phyloP scores from a whole-genome alignment of 2,113 vertebrate species.

The Ursus arctos region DNA sequence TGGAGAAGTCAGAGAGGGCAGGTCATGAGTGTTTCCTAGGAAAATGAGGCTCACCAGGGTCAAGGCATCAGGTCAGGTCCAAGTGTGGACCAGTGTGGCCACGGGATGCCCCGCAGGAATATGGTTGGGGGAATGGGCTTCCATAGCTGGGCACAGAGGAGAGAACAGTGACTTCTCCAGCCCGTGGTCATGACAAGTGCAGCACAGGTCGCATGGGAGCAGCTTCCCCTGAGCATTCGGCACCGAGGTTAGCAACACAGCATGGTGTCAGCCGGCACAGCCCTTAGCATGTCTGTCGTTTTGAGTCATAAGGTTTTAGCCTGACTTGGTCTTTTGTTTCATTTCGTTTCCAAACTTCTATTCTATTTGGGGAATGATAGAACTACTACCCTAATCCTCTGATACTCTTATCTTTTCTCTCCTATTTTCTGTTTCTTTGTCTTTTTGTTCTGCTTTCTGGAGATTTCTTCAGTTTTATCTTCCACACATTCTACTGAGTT shows the following conservation, averaged over 20 bases:
- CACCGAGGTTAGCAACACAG: background rate
- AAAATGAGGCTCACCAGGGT: background rate
- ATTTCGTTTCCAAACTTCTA: background rate
- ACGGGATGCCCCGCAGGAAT: background rate
- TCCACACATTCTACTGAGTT: background rate
- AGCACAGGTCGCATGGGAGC: background rate
- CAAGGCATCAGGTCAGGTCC: background rate
- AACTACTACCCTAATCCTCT: background rate
- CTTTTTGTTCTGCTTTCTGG: background rate
- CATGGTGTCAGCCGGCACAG: background rate
- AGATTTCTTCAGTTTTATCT: conserved; percentile 46
- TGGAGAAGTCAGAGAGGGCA: background rate
- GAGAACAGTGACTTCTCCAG: background rate
- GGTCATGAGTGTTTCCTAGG: background rate
- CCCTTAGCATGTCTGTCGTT: background rate
- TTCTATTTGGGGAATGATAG: background rate
- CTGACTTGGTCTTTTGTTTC: background rate
- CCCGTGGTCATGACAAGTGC: background rate
- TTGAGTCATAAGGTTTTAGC: background rate
- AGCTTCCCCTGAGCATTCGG: background rate
- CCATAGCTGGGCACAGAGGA: background rate
- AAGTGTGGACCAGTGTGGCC: background rate
- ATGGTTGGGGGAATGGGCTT: background rate
- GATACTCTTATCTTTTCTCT: conserved; percentile 16
- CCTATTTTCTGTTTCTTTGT: conserved; percentile 10